Percentiles rank a stretch among this genome's conserved stretches.
Conservation (phyloP, 92 coral and sea anemone genomes). For the Montipora capitata region DNA sequence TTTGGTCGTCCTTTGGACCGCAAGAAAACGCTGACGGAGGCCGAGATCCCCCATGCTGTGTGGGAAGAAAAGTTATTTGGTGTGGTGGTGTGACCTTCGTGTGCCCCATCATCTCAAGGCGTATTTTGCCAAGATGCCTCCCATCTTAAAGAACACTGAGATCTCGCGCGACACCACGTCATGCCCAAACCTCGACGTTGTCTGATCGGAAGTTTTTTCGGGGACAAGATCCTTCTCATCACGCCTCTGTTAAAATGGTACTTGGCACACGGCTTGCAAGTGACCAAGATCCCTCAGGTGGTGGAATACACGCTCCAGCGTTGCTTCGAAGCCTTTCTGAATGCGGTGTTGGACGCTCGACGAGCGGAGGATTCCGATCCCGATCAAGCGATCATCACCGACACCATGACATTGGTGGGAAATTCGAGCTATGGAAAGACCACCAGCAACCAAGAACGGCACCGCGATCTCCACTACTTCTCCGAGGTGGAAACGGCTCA, state of each 20-base stretch:
- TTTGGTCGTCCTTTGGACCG: slow-evolving; percentile 27
- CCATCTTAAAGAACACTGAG: slow-evolving; percentile 57
- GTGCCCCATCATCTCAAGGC: slow-evolving; percentile 56
- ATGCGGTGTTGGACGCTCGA: neutral
- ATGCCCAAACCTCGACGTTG: slow-evolving; percentile 34
- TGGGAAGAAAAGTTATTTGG: slow-evolving; percentile 51
- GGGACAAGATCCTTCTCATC: too few species aligned
- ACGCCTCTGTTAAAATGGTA: slow-evolving; percentile 64
- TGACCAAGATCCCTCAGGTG: slow-evolving; percentile 41
- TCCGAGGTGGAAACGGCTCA: slow-evolving; percentile 21
- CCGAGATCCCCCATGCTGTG: slow-evolving; percentile 36
- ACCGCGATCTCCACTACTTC: slow-evolving; percentile 57
- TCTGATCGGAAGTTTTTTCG: slow-evolving; percentile 54
- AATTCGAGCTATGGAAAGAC: slow-evolving; percentile 48
- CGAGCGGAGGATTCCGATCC: neutral
- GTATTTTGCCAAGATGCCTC: slow-evolving; percentile 49
- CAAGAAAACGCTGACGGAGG: slow-evolving; percentile 18
- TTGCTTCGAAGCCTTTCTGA: slow-evolving; percentile 36
- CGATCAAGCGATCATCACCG: neutral
- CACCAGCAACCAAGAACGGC: slow-evolving; percentile 38
- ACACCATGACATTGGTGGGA: slow-evolving; percentile 14
- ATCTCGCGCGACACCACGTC: slow-evolving; percentile 19
- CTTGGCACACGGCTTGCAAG: too few species aligned
- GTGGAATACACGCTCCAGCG: slow-evolving; percentile 35
- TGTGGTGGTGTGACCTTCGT: slow-evolving; percentile 65